A percentile compares a stretch with the other conserved stretches of the same genome.
phyloP scores from a whole-genome alignment of 2,888 invertebrate genomes.

The Tupiocoris notatus region DNA sequence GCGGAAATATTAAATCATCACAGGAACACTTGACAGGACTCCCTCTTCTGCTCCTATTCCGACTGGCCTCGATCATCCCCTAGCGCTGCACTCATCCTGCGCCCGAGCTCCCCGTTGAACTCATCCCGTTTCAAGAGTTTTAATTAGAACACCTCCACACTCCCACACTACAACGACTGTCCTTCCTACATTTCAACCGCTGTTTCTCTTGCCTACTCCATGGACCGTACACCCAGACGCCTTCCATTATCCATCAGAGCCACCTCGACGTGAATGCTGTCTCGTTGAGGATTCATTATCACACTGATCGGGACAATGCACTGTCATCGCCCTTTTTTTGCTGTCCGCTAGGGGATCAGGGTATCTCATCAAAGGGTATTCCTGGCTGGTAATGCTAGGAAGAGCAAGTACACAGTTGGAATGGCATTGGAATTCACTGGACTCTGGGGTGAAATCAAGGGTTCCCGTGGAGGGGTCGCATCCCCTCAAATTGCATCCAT shows the following conservation, averaged over 20 bases:
- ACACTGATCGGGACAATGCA: not conserved
- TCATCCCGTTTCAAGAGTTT: not conserved
- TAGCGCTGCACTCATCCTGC: not conserved
- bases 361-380: too few relatives aligned
- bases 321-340: too few relatives aligned
- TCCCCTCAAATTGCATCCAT: too few relatives aligned
- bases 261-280: not conserved
- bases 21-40: not conserved
- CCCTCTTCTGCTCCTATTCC: not conserved
- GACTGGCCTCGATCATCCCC: not conserved
- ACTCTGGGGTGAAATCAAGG: too few relatives aligned
- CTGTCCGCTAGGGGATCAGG: too few relatives aligned
- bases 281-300: not conserved
- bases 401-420: too few relatives aligned
- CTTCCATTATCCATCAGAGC: not conserved
- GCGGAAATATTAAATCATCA: slow-evolving; percentile 20
- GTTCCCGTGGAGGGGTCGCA: too few relatives aligned
- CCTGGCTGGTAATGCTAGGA: too few relatives aligned
- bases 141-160: not conserved
- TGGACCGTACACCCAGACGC: not conserved
- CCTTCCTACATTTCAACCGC: not conserved
- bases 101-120: not conserved
- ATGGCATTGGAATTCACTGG: too few relatives aligned
- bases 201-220: not conserved
- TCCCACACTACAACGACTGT: not conserved